Conservation (phyloP, 2,113 vertebrate genomes). For the Ciconia maguari region DNA sequence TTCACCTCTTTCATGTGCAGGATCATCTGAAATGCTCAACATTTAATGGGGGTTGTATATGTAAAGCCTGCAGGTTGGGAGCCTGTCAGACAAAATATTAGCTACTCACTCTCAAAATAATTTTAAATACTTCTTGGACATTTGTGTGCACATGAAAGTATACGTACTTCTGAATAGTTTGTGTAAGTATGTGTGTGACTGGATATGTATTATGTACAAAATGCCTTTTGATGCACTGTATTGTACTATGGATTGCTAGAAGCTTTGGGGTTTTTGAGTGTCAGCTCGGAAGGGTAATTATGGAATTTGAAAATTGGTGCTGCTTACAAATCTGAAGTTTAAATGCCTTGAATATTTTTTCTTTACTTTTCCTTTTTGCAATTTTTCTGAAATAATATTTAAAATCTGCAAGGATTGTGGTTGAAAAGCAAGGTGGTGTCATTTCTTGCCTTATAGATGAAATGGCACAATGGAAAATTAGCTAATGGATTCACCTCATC, state of each 20-base stretch:
- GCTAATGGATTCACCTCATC: neutral
- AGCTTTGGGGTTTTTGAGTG: neutral
- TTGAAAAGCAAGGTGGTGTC: neutral
- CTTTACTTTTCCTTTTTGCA: neutral
- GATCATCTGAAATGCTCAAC: neutral
- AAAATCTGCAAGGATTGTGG: neutral
- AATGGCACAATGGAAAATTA: neutral
- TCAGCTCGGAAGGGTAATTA: neutral
- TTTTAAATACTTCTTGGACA: neutral
- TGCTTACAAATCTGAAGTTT: neutral
- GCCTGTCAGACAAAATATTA: neutral
- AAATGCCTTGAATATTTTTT: neutral
- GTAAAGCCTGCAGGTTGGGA: neutral
- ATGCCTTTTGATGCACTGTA: neutral
- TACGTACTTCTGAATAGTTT: neutral
- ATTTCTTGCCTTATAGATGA: neutral
- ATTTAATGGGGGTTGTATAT: neutral
- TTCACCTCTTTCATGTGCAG: neutral
- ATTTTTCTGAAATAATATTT: neutral
- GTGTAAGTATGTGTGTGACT: neutral
- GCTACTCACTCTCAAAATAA: neutral
- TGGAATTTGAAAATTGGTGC: neutral
- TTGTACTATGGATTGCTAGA: neutral
- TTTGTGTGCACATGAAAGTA: neutral
- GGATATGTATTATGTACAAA: neutral